Percentiles rank a stretch among this genome's conserved stretches.
Evolutionary conservation across 2,113 vertebrate genomes (phyloP).

Genomic region (Dicentrarchus labrax): DNA sequence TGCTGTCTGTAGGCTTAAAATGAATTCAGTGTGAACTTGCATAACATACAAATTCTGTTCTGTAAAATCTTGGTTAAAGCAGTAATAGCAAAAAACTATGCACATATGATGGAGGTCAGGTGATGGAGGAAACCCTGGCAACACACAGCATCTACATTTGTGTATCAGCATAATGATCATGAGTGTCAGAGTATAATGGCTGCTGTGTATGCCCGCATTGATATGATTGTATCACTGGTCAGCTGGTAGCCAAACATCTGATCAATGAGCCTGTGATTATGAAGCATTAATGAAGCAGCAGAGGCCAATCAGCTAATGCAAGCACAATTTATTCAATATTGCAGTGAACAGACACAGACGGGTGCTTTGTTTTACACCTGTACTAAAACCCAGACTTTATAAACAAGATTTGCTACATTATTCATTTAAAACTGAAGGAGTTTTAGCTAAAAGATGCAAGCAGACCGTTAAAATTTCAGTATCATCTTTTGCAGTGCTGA

Average conservation of each 20-base stretch:
- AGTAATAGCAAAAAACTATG: background rate
- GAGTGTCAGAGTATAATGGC: background rate
- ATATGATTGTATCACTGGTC: background rate
- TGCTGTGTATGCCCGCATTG: background rate
- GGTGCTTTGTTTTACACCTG: slow-evolving; percentile 6
- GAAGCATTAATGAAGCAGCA: slow-evolving; percentile 2
- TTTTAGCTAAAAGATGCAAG: slow-evolving; percentile 4
- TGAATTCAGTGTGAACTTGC: background rate
- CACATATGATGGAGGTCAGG: too few relatives aligned
- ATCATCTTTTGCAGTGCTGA: slow-evolving; percentile 17
- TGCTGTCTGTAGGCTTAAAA: background rate
- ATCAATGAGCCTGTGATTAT: slow-evolving; percentile 14
- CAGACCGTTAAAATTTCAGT: slow-evolving; percentile 22
- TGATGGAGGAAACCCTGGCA: background rate
- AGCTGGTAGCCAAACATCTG: slow-evolving; percentile 4
- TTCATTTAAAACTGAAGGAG: background rate
- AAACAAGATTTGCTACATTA: slow-evolving; percentile 28
- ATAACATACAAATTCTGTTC: background rate
- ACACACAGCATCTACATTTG: background rate
- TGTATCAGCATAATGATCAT: too few relatives aligned
- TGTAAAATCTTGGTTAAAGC: too few relatives aligned
- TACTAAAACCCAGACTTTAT: background rate
- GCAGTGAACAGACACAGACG: background rate
- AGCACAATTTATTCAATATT: background rate
- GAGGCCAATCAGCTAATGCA: background rate